Base-by-base conservation (phyloP, 1,140 invertebrate species). In the Whitmania pigra region DNA sequence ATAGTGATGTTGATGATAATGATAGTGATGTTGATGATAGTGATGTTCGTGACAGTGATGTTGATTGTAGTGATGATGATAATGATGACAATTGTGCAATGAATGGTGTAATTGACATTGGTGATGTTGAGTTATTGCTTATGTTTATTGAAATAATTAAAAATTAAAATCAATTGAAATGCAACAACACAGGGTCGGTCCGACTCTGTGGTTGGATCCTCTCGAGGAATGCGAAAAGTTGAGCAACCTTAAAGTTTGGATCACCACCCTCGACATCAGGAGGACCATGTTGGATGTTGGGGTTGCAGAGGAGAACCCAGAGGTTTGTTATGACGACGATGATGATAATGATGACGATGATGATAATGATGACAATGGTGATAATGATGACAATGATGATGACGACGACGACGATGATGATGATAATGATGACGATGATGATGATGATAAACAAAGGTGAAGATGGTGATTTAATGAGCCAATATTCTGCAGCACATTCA, bases 211-310 rank as follows among this genome's bases (percentile, higher is more conserved):
- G 57, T 25, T 63, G 57, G 57, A 63, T 31, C 57, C 57, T 20
- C 57, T 63, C 1, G 57, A 63, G 57, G 29, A 63, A n/a, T 22
- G 22, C 15, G 57, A 63, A 63, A 63, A 63, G 57, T 63, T 63
- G 57, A 22, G 11, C 11, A 63, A 63, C 29, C 29, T 63, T 13
- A 63, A 63, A 22, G 57, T 63, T 31, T 63, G 57, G 57, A 25
- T 18, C 22, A 63, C 57, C 3, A 25, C 29, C 22, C 29, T 22
- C 11, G 57, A 63, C 57, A 3, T 63, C 22, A 63, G 57, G 18
- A 22, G 57, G 11, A 15, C 29, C 2, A 22, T 63, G 22, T 31
- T 63, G 57, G 57, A 63, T 31, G 9, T 25, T 0, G 22, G 29
- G 29, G 6, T 63, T 13, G 57, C 57, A 0, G 57, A 63, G 11